phyloP scores from a whole-genome alignment of 2,888 invertebrate species.

The Scaptomyza caliginosa region DNA sequence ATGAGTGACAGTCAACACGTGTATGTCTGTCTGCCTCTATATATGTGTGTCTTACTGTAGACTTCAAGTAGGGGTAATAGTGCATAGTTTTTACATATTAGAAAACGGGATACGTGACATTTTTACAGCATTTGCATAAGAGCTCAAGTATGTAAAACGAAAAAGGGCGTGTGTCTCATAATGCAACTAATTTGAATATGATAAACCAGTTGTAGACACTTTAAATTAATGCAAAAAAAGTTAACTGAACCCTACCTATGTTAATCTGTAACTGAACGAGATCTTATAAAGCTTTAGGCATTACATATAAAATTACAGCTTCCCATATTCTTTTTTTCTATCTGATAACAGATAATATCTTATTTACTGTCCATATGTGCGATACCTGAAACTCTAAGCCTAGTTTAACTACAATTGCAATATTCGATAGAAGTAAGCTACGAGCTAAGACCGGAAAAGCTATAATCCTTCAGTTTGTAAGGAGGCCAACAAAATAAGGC shows the following conservation, averaged over 20 bases:
- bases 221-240: neutral
- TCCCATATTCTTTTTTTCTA: too few relatives aligned
- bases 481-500: neutral
- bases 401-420: neutral
- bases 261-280: neutral
- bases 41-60: conserved; percentile 12
- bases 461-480: conserved; percentile 1
- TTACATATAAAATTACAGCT: too few relatives aligned
- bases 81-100: neutral
- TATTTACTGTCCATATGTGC: neutral
- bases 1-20: conserved; percentile 40
- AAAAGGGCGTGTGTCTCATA: too few relatives aligned
- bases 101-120: neutral
- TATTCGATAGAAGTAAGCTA: neutral
- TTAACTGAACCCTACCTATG: neutral
- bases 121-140: neutral
- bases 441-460: neutral
- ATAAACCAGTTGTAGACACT: too few relatives aligned
- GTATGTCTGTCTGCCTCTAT: conserved; percentile 1
- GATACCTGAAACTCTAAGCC: neutral
- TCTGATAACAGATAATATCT: neutral
- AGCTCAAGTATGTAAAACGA: neutral
- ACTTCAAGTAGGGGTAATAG: neutral
- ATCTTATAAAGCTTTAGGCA: neutral
- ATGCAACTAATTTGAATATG: neutral